Base-by-base conservation (phyloP, 2,113 vertebrate species). In the Asarcornis scutulata region DNA sequence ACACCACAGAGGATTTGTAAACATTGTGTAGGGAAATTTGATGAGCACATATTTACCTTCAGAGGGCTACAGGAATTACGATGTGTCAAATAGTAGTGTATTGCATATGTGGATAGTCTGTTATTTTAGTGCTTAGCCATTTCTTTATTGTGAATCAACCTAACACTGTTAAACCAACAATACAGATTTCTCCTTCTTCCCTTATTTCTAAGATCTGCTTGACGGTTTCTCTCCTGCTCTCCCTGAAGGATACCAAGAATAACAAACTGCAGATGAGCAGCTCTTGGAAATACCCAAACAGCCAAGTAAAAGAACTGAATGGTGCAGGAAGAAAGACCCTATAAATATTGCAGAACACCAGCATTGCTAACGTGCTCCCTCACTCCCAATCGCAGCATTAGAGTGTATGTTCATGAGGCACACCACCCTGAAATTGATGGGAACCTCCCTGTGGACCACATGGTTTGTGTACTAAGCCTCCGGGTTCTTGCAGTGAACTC, bases 321-420 rank as follows among this genome's bases (percentile, higher is more conserved):
- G 56, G 69, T 83, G 56, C 55, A 88, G 59, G 74, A 78, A 84
- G 83, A 88, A 93, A 78, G 76, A 66, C 22, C 18, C 38, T 84
- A 86, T 90, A 94, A 95, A 93, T 95, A 92, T 92, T 93, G 77
- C 69, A 92, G 44, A 92, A 74, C 73, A 59, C 67, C 27, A 79
- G 58, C 53, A 78, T 90, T 95, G 91, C 93, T 81, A 23, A 91
- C 89, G 78, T 80, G 67, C 82, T 95, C 42, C 81, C 77, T 94
- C 69, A 69, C 84, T 93, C 73, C 73, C 78, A 77, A 78, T 91
- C 87, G 78, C 53, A 66, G 44, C 66, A 29, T 83, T 81, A 95
- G 44, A 89, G 34, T 2, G 1, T 32, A 48, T 40, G 85, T 86
- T 96, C 85, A 59, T 77, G 85, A 96, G 88, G 46, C 79, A n/a